Percentiles rank a stretch among this genome's conserved stretches.
phyloP scores from a whole-genome alignment of 2,113 vertebrate genomes.

The Tachycineta bicolor region DNA sequence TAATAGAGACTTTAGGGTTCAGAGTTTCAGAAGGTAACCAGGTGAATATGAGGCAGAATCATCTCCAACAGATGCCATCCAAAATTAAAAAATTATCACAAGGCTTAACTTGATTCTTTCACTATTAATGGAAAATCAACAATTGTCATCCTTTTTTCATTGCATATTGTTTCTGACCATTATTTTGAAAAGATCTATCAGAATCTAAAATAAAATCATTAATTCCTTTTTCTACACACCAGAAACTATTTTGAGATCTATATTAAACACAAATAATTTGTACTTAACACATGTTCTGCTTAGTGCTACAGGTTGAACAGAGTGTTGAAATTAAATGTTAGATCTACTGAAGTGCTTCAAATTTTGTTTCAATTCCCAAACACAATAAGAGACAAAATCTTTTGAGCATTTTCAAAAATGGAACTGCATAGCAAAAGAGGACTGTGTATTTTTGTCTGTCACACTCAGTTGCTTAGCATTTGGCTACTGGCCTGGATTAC shows the following conservation, averaged over 20 bases:
- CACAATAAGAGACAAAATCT: background rate
- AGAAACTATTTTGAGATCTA: background rate
- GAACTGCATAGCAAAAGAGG: background rate
- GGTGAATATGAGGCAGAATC: background rate
- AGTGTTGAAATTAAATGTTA: background rate
- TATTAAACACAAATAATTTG: background rate
- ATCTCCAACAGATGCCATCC: background rate
- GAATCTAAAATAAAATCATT: background rate
- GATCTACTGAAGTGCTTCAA: background rate
- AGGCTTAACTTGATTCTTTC: background rate
- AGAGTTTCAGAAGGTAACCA: background rate
- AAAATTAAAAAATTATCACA: background rate
- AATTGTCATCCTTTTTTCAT: background rate
- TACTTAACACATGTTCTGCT: background rate
- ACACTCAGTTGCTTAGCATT: background rate
- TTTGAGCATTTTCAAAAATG: conserved; percentile 16
- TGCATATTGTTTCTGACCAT: background rate
- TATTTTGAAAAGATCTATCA: background rate
- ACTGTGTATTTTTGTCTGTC: background rate
- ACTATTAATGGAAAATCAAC: background rate
- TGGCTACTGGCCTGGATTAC: conserved; percentile 13
- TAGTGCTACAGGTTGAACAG: background rate
- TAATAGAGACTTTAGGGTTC: background rate
- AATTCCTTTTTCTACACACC: background rate
- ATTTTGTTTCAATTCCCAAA: background rate